Conservation (phyloP, 2,888 invertebrate species). For the Drosophila quinaria region DNA sequence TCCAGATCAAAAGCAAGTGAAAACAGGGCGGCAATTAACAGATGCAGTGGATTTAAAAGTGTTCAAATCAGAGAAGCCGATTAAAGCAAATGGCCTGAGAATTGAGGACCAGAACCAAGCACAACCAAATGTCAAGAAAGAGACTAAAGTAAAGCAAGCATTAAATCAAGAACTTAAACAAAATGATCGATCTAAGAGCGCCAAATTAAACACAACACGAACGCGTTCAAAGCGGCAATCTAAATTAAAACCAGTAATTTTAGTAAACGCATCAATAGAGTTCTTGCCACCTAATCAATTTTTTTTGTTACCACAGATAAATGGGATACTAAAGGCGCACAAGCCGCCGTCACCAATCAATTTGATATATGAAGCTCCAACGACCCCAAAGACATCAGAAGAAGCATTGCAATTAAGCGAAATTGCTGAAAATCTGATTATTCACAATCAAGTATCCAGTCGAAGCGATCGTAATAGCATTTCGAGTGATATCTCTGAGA, state of each 20-base stretch:
- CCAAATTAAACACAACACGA: background rate
- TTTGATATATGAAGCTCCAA: slow-evolving; percentile 5
- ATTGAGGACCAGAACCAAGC: background rate
- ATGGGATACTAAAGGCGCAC: slow-evolving; percentile 6
- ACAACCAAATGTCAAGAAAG: background rate
- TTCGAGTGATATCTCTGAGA: background rate
- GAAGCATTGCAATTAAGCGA: background rate
- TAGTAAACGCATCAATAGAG: slow-evolving; percentile 32
- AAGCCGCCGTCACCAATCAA: slow-evolving; percentile 19
- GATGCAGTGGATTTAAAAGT: background rate
- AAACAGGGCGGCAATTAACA: no score
- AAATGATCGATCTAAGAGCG: background rate
- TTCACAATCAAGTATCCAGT: background rate
- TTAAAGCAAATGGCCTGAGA: no score
- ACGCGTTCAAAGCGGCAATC: slow-evolving; percentile 1
- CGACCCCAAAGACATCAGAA: no score
- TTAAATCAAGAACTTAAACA: background rate
- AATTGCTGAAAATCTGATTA: slow-evolving; percentile 4
- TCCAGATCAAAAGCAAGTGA: background rate
- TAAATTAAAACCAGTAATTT: slow-evolving; percentile 26
- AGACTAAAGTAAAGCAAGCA: background rate
- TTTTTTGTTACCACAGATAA: slow-evolving; percentile 49
- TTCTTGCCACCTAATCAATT: slow-evolving; percentile 39
- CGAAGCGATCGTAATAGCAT: background rate
- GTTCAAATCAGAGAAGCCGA: background rate